A percentile compares a stretch with the other conserved stretches of the same genome.
Conservation (phyloP, 2,113 vertebrate species). For the Boleophthalmus pectinirostris region DNA sequence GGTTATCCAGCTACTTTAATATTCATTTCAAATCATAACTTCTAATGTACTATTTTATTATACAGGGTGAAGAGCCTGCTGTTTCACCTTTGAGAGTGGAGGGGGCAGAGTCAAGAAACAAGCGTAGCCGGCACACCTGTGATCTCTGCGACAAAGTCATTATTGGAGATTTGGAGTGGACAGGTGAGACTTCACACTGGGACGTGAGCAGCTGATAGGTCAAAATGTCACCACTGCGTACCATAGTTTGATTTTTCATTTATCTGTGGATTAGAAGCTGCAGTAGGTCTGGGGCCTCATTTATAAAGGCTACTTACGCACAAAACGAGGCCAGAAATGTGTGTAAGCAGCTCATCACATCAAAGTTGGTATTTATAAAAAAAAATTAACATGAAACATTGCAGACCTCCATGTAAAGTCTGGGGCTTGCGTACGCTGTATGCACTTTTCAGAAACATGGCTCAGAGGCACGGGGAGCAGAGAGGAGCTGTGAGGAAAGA, state of each 20-base stretch:
- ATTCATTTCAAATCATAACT: background rate
- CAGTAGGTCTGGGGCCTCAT: too few relatives aligned
- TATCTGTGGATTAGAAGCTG: too few relatives aligned
- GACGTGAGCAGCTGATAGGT: background rate
- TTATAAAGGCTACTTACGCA: too few relatives aligned
- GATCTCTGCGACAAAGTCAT: constrained; percentile 87
- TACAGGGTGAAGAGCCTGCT: constrained; percentile 78
- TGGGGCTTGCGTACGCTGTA: too few relatives aligned
- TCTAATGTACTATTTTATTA: background rate
- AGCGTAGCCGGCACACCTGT: constrained; percentile 80
- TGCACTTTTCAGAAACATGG: too few relatives aligned
- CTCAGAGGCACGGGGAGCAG: too few relatives aligned
- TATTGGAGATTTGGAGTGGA: constrained; percentile 94
- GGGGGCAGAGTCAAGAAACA: constrained; percentile 73
- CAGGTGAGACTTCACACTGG: constrained; percentile 74
- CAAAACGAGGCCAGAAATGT: too few relatives aligned
- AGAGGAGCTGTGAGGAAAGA: too few relatives aligned
- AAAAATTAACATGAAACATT: too few relatives aligned
- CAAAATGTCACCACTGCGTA: background rate
- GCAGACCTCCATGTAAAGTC: too few relatives aligned
- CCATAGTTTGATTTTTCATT: background rate
- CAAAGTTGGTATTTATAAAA: too few relatives aligned
- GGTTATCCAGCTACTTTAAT: background rate
- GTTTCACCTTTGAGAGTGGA: constrained; percentile 79
- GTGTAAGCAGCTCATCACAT: too few relatives aligned